Base-by-base conservation (phyloP, 2,113 vertebrate genomes). In the Climacteris rufus region DNA sequence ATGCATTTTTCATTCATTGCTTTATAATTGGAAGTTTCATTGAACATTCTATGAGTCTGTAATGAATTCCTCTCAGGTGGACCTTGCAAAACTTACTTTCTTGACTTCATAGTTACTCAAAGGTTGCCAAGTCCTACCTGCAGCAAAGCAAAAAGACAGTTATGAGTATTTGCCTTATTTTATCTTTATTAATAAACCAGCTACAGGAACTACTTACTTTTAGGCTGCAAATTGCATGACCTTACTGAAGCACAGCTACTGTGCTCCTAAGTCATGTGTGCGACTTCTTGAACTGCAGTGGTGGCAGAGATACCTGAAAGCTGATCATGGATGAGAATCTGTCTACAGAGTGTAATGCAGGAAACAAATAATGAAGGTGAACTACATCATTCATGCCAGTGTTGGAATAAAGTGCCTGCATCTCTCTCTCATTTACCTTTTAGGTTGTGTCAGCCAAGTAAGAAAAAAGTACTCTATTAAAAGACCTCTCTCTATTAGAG, bases 1-100 rank as follows among this genome's bases (percentile, higher is more conserved):
- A 63, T 66, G 6, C 45, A 68, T 82, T 96, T 94, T 87, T 81
- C 81, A 83, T 91, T 84, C 88, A 89, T 93, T 82, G 65, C 69
- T 86, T 94, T 93, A 49, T 92, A 89, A 91, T 90, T 90, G 87
- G 76, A 91, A 69, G 52, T 75, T 95, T 94, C 64, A 64, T 72
- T 96, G 83, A 94, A 64, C 81, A 75, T 68, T 93, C 81, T 71
- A 1, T 47, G 69, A 59, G 52, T 72, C 30, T 83, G 83, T 52
- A 85, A 22, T 30, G 14, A 25, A 31, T 93, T 83, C 60, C 44
- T 91, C 65, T 71, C 15, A 81, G 56, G 33, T 70, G 25, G 31
- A 81, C 31, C 69, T 86, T 60, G 47, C 37, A 78, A 61, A 61
- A 7, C 57, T 85, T 75, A 9, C 31, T 49, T 78, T 37, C 57